A percentile compares a stretch with the other conserved stretches of the same genome.
Evolutionary conservation across 23 tunicate species (phyloP).

Genomic region (Clavelina lepadiformis): DNA sequence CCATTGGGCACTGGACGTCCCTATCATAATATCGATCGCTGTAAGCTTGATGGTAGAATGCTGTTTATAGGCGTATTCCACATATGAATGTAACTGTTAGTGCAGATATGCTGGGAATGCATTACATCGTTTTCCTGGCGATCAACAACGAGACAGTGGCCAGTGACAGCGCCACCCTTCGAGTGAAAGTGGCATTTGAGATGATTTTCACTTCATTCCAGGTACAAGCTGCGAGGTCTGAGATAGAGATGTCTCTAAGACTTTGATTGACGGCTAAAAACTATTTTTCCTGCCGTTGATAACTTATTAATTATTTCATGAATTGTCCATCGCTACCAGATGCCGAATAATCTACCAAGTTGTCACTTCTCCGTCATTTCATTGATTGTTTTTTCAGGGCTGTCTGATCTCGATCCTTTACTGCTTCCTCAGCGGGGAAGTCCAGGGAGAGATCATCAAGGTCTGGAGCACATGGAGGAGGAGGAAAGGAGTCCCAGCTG

Average conservation of each 20-base stretch:
- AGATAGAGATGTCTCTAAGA: no score
- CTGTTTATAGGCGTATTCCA: no score
- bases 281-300: no score
- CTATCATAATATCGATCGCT: constrained; percentile 44
- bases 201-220: constrained; percentile 79
- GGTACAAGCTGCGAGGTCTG: no score
- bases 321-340: no score
- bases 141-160: constrained; percentile 20
- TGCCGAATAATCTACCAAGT: no score
- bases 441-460: constrained; percentile 44
- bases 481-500: constrained; percentile 34
- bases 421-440: constrained; percentile 87
- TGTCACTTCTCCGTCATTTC: no score
- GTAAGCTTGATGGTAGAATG: no score
- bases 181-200: constrained; percentile 63
- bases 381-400: constrained; percentile 78
- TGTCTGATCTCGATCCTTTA: constrained; percentile 61
- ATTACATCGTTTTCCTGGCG: constrained; percentile 78
- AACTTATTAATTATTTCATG: no score
- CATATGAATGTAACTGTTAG: no score
- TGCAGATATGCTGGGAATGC: constrained; percentile 97
- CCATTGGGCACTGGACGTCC: constrained; percentile 53
- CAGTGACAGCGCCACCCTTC: constrained; percentile 12
- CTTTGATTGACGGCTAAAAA: no score
- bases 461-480: constrained; percentile 45